Percentiles rank a stretch among this genome's conserved stretches.
Conservation (phyloP, 2,113 vertebrate species). For the Steatornis caripensis region DNA sequence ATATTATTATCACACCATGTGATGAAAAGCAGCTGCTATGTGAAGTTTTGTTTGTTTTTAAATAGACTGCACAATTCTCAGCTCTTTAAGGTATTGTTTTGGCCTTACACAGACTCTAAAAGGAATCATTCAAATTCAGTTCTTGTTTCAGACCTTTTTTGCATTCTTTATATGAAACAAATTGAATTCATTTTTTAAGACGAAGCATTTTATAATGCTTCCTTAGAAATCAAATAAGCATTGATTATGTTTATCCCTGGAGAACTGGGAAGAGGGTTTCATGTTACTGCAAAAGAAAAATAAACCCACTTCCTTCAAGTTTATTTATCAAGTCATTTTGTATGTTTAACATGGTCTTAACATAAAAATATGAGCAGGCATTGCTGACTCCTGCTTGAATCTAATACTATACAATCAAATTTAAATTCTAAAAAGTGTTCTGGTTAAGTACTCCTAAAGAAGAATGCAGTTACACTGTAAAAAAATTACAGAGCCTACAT, state of each 20-base stretch:
- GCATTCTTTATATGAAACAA: not conserved
- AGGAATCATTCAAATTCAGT: not conserved
- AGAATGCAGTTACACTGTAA: not conserved
- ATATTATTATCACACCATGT: not conserved
- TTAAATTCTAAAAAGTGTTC: not conserved
- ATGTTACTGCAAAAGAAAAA: not conserved
- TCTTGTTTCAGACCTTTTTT: not conserved
- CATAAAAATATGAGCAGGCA: not conserved
- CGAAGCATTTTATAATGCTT: not conserved
- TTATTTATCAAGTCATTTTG: not conserved
- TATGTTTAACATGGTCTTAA: not conserved
- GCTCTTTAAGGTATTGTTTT: not conserved
- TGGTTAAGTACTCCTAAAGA: not conserved
- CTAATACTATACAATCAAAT: not conserved
- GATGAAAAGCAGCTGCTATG: not conserved
- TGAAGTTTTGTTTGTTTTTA: not conserved
- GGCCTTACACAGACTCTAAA: not conserved
- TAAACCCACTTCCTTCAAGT: not conserved
- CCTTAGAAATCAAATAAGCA: not conserved
- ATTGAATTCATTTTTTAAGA: not conserved
- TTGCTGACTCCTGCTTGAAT: not conserved
- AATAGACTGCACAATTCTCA: not conserved
- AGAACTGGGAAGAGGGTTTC: not conserved
- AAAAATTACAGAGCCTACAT: not conserved
- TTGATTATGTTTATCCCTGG: not conserved